phyloP scores from a whole-genome alignment of 1,140 invertebrate species.

The Propsilocerus akamusi region DNA sequence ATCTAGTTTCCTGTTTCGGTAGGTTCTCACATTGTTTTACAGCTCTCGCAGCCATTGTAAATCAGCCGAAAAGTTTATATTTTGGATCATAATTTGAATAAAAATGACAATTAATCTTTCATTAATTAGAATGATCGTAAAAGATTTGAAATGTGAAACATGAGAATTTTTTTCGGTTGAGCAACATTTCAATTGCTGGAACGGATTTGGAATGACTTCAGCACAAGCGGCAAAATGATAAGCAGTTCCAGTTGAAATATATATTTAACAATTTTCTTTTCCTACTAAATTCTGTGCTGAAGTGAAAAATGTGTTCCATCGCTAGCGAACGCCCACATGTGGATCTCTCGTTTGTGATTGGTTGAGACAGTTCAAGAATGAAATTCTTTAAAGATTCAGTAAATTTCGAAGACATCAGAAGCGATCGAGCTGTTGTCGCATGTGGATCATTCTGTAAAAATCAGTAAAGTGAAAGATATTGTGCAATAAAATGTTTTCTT shows the following conservation, averaged over 20 bases:
- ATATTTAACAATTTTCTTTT: background rate
- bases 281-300: background rate
- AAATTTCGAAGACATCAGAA: background rate
- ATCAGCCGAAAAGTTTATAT: background rate
- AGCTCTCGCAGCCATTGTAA: background rate
- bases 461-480: background rate
- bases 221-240: background rate
- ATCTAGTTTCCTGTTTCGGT: background rate
- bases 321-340: background rate
- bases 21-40: background rate
- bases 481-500: background rate
- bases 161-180: background rate
- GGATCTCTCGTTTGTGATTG: background rate
- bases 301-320: background rate
- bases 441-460: background rate
- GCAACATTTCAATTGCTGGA: background rate
- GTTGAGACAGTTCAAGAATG: background rate
- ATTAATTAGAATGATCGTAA: background rate
- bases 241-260: background rate
- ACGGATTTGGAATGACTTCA: background rate
- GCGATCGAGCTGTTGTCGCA: background rate
- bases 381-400: background rate
- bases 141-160: background rate
- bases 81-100: background rate
- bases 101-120: slow-evolving; percentile 1